Base-by-base conservation (phyloP, 2,888 invertebrate species). In the Dasysyrphus albostriatus region DNA sequence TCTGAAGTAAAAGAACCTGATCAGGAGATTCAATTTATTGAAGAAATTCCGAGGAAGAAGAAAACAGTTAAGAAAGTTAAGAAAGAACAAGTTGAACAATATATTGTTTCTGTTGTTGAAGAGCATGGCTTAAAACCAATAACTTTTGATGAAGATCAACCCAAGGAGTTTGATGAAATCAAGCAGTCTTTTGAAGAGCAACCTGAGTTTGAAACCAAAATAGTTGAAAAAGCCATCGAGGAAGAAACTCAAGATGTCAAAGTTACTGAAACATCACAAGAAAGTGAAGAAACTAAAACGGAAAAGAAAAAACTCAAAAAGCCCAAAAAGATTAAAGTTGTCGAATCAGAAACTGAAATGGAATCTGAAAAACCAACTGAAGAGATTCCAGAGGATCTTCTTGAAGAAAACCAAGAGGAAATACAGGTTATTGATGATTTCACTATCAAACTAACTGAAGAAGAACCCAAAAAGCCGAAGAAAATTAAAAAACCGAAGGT, bases 301-400 rank as follows among this genome's bases (percentile, higher is more conserved):
- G 72, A 76, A 61, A 63, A 77, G 44, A 51, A 88, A 6, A 89
- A 89, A n/a, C 34, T 72, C 8, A 73, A 73, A 12, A 89, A 88
- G 58, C 74, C 79, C 5, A 83, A 93, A 94, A 2, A 94, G 94
- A 59, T 92, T 93, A 88, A 85, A 29, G 69, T 81, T 42, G 58
- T 58, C 12, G 75, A 69, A 24, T 58, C 82, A 0, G 74, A 93
- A 94, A 0, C 89, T 89, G 85, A 91, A 93, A 92, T 93, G 89
- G 92, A 93, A 0, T 89, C 88, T 3, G 90, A 91, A 88, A 92
- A 91, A 19, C 65, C 85, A 39, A 12, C 89, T 75, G 90, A 90
- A 54, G 54, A 54, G 29, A 29, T 29, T 54, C 3, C 29, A 3
- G 29, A 54, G 1, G 14, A 54, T 29, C 29, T n/a, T 32, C 3